Evolutionary conservation across 2,797 vertebrate genomes (phyloP), one percentile per base, ranked within the genome.

Genomic region (Halcyon chelicuti): DNA sequence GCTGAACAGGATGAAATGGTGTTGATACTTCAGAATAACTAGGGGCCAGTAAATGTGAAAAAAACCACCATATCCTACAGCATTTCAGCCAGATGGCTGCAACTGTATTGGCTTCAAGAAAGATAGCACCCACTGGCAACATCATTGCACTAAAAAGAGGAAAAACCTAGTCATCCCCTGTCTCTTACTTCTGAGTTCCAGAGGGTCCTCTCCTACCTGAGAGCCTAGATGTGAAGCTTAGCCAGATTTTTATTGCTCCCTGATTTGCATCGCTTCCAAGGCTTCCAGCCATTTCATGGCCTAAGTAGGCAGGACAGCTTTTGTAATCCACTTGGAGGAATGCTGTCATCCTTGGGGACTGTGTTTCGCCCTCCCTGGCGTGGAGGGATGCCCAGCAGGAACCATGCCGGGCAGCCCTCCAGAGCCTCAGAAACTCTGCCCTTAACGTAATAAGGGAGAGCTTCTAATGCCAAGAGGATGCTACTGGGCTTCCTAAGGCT

Each of bases 401-500:
- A 18, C 58, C 46, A 62, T 0, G 0, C 39, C 0, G 17, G 88
- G 81, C 54, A 79, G 66, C 15, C 70, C 37, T 94, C 71, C 72
- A 85, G 73, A 23, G 51, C 40, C 75, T 81, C 77, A 90, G 58
- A 84, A 88, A 86, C 42, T 84, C 72, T 84, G 51, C 71, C 62
- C 66, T 93, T 90, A 92, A 63, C 2, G 16, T 52, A 91, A 49
- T n/a, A 76, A 66, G 39, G 37, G 82, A 86, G 82, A 88, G 13
- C 19, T 79, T 39, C 51, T 51, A 72, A 35, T 0, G 90, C 93
- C 85, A 90, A 90, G 55, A 91, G 76, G 85, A 91, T 94, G 73
- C 87, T 96, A 80, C 72, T 60, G 72, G 66, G 58, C 89, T 96
- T 91, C 93, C 91, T 52, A 47, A 78, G 46, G 54, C 66, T 90